phyloP scores from a whole-genome alignment of 1,140 invertebrate species.

The Cotesia chilonis region DNA sequence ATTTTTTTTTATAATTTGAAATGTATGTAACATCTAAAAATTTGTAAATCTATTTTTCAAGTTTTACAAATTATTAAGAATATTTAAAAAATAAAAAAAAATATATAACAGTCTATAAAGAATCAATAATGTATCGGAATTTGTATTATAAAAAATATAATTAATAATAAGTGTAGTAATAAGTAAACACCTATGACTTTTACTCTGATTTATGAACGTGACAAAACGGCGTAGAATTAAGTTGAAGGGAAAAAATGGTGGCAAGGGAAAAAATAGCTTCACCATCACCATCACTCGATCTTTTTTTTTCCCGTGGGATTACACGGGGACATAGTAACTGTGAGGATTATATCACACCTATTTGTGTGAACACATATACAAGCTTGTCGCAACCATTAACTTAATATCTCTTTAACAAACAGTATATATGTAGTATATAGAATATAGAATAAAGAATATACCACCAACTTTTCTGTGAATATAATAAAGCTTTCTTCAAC shows the following conservation, averaged over 20 bases:
- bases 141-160: too few relatives aligned
- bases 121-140: too few relatives aligned
- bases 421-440: background rate
- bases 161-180: too few relatives aligned
- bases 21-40: too few relatives aligned
- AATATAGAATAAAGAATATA: background rate
- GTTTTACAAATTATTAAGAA: too few relatives aligned
- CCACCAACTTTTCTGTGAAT: constrained; percentile 27
- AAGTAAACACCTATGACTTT: too few relatives aligned
- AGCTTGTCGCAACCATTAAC: constrained; percentile 21
- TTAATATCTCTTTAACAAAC: constrained; percentile 19
- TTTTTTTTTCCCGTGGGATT: constrained; percentile 23
- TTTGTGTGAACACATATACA: constrained; percentile 23
- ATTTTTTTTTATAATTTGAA: too few relatives aligned
- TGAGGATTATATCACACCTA: constrained; percentile 31
- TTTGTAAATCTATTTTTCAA: too few relatives aligned
- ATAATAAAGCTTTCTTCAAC: constrained; percentile 34
- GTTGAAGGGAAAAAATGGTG: constrained; percentile 1
- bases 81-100: too few relatives aligned
- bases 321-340: constrained; percentile 1
- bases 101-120: too few relatives aligned
- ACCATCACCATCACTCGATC: background rate
- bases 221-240: constrained; percentile 13
- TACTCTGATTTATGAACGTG: background rate
- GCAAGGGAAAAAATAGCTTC: background rate